These are phyloP conservation scores for Pseudorasbora parva DNA, from an alignment of 2,113 vertebrate genomes.

Conservation along the genomic window DNA sequence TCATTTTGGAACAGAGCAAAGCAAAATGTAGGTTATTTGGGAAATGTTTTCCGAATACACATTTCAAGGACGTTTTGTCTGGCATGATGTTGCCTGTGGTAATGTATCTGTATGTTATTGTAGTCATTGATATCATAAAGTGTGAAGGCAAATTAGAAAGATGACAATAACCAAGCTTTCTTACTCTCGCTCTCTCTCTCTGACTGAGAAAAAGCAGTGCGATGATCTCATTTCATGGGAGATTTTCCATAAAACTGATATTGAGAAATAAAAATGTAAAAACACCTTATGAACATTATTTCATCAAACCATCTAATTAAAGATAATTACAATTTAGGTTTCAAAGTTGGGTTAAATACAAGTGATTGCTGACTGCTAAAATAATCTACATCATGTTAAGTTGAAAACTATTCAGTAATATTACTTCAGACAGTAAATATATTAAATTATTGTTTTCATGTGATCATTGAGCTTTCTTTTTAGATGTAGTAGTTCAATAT, in stretches of 20 bases:
- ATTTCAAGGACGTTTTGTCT: slow-evolving; percentile 3
- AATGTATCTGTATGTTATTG: slow-evolving; percentile 24
- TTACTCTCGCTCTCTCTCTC: background rate
- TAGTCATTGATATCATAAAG: slow-evolving; percentile 15
- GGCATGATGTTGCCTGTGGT: background rate
- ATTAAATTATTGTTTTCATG: background rate
- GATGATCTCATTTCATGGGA: background rate
- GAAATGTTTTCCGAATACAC: background rate
- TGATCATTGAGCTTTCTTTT: background rate
- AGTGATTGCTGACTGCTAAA: background rate
- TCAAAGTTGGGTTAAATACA: background rate
- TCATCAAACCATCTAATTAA: background rate
- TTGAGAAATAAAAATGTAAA: background rate
- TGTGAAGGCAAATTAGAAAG: background rate
- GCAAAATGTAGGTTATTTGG: slow-evolving; percentile 14
- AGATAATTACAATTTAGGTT: background rate
- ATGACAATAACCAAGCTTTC: background rate
- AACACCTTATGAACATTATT: background rate
- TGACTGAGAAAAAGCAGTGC: background rate
- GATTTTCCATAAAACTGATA: background rate
- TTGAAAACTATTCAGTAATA: background rate
- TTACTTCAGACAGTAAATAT: background rate
- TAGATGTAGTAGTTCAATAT: background rate
- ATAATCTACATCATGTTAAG: background rate
- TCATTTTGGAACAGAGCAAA: slow-evolving; percentile 9